Evolutionary conservation across 2,888 invertebrate species (phyloP), one percentile per base, ranked within the genome.

Genomic region (Ectemnius cavifrons): DNA sequence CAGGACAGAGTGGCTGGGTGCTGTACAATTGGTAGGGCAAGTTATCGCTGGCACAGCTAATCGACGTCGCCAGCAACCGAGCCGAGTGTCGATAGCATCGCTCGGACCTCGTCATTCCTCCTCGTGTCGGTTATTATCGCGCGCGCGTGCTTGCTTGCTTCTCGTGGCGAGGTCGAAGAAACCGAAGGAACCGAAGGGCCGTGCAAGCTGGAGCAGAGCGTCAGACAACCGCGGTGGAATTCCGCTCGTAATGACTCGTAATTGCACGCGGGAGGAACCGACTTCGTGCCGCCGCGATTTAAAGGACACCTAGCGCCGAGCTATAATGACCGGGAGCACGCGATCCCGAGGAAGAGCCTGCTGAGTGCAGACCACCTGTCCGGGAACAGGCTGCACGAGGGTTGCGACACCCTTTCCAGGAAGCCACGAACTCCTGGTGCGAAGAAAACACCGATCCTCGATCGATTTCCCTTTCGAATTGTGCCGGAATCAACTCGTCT

Each of bases 301-400:
- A 80, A 83, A 82, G 83, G 84, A 83, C 80, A 82, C 82, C 82
- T 78, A 75, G 73, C 74, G 75, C 73, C 71, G 68, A 60, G 73
- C 75, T 70, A 74, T 78, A 84, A 83, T 82, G 84, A 84, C 80
- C 78, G 80, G 80, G 78, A 78, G 83, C 84, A 84, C 82, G 84
- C 82, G 82, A 82, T 77, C 71, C 68, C 61, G 63, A 62, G 76
- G 82, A 80, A 80, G 76, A 71, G 79, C 72, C 52, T 71, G 74
- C 66, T 77, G 74, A 84, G 76, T 74, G 78, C 27, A 62, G 78
- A 46, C 37, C 37, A 37, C 37, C 37, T 37, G 37, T 37, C 37
- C 37, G 68, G 63, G 60, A 73, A 71, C 73, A 62, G 66, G 69
- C 52, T 46, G 71, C 46, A 68, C 52, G 69, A 68, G 52, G 60